Percentiles rank a stretch among this genome's conserved stretches.
phyloP scores from a whole-genome alignment of 2,797 vertebrate genomes.

The Lepus townsendii region DNA sequence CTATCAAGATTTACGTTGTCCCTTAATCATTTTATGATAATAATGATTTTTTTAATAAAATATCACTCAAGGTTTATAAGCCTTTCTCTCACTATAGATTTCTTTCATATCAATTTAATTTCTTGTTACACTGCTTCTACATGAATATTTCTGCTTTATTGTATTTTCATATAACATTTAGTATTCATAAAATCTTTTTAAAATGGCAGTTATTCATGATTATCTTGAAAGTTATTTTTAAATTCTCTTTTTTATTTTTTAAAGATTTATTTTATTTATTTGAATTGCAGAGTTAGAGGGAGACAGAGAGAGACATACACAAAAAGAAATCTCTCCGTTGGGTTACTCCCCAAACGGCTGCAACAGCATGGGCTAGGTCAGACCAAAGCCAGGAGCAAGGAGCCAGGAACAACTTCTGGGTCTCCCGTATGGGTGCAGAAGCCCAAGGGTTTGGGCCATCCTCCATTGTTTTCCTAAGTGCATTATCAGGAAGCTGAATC shows the following conservation, averaged over 20 bases:
- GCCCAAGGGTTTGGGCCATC: no score
- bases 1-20: not conserved
- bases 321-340: no score
- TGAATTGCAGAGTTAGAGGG: no score
- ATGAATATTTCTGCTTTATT: conserved; percentile 24
- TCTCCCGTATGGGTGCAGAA: no score
- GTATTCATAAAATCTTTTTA: not conserved
- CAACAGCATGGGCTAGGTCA: no score
- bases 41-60: conserved; percentile 25
- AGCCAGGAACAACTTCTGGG: no score
- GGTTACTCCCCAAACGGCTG: no score
- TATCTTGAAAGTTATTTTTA: not conserved
- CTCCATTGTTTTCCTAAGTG: no score
- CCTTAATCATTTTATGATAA: conserved; percentile 43
- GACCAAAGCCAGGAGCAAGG: no score
- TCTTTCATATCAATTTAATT: conserved; percentile 4
- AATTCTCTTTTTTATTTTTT: not conserved
- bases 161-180: conserved; percentile 30
- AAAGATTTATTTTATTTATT: no score
- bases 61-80: not conserved
- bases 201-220: not conserved
- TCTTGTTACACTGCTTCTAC: not conserved
- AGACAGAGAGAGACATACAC: no score
- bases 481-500: no score
- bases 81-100: not conserved